phyloP scores from a whole-genome alignment of 2,113 vertebrate genomes.

The Gulo gulo region DNA sequence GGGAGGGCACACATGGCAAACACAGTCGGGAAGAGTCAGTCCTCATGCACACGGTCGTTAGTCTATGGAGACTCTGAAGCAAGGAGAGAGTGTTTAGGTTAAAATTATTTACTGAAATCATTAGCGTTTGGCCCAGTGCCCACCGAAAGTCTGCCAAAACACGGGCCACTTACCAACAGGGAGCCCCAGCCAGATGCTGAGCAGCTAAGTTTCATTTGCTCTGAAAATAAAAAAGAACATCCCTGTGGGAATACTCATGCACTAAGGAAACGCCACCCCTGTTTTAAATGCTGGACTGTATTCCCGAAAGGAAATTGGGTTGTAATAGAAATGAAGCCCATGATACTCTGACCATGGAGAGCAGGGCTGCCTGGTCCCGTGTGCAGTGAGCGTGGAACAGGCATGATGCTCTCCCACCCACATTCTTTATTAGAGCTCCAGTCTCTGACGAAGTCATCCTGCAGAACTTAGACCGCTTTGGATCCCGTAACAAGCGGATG shows the following conservation, averaged over 20 bases:
- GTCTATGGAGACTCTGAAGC: not conserved
- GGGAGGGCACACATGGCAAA: not conserved
- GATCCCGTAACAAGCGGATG: not conserved
- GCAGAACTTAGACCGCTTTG: not conserved
- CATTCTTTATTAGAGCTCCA: not conserved
- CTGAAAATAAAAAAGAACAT: not conserved
- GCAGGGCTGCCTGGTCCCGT: not conserved
- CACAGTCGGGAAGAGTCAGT: not conserved
- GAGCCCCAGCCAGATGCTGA: not conserved
- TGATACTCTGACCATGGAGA: not conserved
- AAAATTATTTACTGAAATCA: constrained; percentile 23
- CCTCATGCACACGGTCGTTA: not conserved
- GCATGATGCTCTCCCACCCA: not conserved
- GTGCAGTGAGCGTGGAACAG: not conserved
- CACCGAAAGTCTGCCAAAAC: not conserved
- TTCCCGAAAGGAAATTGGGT: not conserved
- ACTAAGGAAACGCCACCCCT: not conserved
- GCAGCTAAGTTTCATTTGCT: not conserved
- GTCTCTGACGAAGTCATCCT: not conserved
- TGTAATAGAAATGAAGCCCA: not conserved
- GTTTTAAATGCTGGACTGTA: not conserved
- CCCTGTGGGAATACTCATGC: not conserved
- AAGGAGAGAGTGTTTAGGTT: not conserved
- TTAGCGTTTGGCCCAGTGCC: not conserved
- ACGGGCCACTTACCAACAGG: not conserved